Evolutionary conservation across 2,797 vertebrate genomes (phyloP), one percentile per base, ranked within the genome.

Genomic region (Gila robusta): DNA sequence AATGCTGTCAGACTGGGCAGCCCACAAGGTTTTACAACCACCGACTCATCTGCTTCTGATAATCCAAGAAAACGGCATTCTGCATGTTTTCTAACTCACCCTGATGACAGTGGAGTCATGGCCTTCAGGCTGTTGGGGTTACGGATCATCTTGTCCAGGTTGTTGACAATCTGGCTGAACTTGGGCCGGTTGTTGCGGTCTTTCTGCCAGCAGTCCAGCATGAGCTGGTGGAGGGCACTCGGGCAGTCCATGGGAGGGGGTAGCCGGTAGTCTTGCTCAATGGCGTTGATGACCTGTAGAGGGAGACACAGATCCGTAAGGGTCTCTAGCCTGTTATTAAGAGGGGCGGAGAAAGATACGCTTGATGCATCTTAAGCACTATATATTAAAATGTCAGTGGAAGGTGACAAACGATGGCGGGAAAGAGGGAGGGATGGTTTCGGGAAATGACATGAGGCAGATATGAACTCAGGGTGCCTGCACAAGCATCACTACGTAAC

Each of bases 121-220:
- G 98, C 97, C 96, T 99, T 99, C 92, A 99, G 94, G 88, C 96
- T 98, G 95, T 98, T 99, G 10, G 98, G 98, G 84, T 99, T 99
- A 88, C 98, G 97, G 94, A 99, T 99, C 98, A 99, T 98, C 94
- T 99, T 99, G 94, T 99, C 98, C 26, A 99, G 94, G 69, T 98
- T 99, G 96, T 98, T 99, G 94, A 99, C 98, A 56, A 99, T 99
- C 93, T 99, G 98, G 84, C 97, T 98, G 85, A 97, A 99, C 90
- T 99, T 99, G 89, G 98, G 98, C 90, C 98, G 93, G 93, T 99
- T 99, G 94, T 99, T 99, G 78, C 98, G 96, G 82, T 99, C 98
- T 91, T 99, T 99, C 92, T 99, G 98, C 98, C 98, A 99, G 91
- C 98, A 99, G 95, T 99, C 98, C 86, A 99, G 89, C 98, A 99